Conservation (phyloP, 2,113 vertebrate genomes). For the Aix galericulata region DNA sequence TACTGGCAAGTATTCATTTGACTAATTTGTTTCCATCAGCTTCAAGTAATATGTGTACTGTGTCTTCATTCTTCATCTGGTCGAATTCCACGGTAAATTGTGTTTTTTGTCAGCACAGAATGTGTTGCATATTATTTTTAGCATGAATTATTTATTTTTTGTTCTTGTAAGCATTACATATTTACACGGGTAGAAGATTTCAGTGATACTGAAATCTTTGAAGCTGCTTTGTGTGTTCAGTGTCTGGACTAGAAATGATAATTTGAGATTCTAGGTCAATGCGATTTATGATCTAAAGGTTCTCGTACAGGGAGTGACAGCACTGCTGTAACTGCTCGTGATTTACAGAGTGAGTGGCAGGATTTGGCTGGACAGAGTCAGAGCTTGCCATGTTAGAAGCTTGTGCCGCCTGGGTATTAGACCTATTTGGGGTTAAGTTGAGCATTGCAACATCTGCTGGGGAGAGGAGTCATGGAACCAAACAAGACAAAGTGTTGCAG, state of each 20-base stretch:
- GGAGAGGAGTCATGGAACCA: not conserved
- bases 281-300: not conserved
- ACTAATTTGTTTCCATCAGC: slow-evolving; percentile 44
- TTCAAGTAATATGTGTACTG: not conserved
- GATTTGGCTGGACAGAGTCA: not conserved
- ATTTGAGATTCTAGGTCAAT: not conserved
- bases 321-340: not conserved
- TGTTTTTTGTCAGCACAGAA: not conserved
- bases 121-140: not conserved
- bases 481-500: not conserved
- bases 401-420: not conserved
- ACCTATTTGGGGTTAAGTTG: not conserved
- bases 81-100: not conserved
- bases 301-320: not conserved
- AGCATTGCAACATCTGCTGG: not conserved
- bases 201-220: not conserved
- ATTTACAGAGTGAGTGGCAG: slow-evolving; percentile 6
- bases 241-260: not conserved
- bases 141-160: not conserved
- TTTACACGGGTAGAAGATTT: not conserved
- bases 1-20: not conserved
- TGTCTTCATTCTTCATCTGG: slow-evolving; percentile 12
- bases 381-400: not conserved
- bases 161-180: not conserved
- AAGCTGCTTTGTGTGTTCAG: not conserved